These are phyloP conservation scores for Saccopteryx bilineata DNA, from an alignment of 2,113 vertebrate species.

Conservation along the genomic window DNA sequence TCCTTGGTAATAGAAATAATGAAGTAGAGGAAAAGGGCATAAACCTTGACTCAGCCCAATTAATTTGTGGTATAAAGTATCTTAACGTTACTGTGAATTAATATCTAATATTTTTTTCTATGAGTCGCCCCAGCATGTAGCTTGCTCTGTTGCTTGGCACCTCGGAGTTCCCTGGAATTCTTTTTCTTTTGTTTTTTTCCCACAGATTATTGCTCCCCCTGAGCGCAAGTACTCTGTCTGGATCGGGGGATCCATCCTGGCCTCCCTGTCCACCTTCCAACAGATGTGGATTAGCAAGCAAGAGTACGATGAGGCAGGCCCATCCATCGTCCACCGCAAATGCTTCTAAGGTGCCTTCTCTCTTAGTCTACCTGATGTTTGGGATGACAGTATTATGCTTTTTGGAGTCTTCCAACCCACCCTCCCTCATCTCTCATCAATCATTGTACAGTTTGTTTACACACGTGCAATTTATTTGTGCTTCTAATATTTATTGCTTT, in stretches of 20 bases:
- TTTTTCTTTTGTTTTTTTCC: conserved; percentile 59
- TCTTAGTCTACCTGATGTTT: conserved; percentile 80
- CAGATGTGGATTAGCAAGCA: conserved; percentile 99
- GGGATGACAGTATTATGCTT: conserved; percentile 88
- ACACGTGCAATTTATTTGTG: conserved; percentile 92
- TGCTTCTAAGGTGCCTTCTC: conserved; percentile 91
- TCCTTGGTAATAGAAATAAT: conserved; percentile 9
- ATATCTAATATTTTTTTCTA: not conserved
- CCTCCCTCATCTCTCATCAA: conserved; percentile 86
- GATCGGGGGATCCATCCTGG: conserved; percentile 92
- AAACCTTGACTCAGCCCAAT: not conserved
- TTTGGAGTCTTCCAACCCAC: conserved; percentile 86
- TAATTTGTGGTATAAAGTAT: not conserved
- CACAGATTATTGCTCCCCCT: conserved; percentile 95
- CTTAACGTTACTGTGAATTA: not conserved
- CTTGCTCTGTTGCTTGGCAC: not conserved
- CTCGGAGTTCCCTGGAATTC: not conserved
- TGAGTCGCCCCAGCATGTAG: not conserved
- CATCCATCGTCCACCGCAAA: conserved; percentile 97
- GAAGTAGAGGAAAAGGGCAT: not conserved
- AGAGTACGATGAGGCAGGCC: conserved; percentile 96
- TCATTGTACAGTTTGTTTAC: conserved; percentile 95
- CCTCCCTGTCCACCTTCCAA: conserved; percentile 94
- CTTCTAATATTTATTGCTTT: conserved; percentile 95
- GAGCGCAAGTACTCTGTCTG: conserved; percentile 93